Percentiles rank a stretch among this genome's conserved stretches.
These are phyloP conservation scores for Nesogale talazaci DNA, from an alignment of 2,113 vertebrate species.

Conservation along the genomic window DNA sequence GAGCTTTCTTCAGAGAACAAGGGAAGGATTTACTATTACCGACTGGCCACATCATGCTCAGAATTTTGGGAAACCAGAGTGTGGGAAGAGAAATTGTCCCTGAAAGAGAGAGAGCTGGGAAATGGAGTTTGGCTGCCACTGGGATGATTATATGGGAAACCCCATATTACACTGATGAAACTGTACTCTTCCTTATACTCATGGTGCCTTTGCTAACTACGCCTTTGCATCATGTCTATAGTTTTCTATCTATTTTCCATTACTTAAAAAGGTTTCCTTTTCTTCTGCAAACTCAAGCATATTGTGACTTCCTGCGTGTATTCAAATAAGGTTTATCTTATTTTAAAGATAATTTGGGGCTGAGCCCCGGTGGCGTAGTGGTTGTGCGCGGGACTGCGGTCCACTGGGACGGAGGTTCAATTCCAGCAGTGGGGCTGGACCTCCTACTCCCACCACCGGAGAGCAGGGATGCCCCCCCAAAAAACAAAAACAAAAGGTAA, in stretches of 20 bases:
- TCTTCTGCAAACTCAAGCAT: neutral
- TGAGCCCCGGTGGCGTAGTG: no score
- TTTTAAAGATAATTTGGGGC: constrained; percentile 23
- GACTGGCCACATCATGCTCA: neutral
- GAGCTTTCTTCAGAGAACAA: neutral
- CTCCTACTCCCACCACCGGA: no score
- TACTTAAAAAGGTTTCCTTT: neutral
- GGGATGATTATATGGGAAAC: neutral
- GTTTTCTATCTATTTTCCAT: constrained; percentile 28
- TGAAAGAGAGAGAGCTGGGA: neutral
- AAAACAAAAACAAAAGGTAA: no score
- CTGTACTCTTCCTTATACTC: neutral
- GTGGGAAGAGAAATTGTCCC: neutral
- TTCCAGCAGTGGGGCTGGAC: no score
- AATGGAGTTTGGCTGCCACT: neutral
- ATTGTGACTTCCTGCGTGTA: neutral
- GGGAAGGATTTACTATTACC: neutral
- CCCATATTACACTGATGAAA: neutral
- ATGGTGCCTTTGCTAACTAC: neutral
- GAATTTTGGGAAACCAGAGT: neutral
- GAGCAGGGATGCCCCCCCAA: no score
- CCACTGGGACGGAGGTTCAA: no score
- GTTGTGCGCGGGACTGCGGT: no score
- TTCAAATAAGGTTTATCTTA: neutral
- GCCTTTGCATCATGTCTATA: neutral